Evolutionary conservation across 2,113 vertebrate genomes (phyloP).

Genomic region (Rhea americana): DNA sequence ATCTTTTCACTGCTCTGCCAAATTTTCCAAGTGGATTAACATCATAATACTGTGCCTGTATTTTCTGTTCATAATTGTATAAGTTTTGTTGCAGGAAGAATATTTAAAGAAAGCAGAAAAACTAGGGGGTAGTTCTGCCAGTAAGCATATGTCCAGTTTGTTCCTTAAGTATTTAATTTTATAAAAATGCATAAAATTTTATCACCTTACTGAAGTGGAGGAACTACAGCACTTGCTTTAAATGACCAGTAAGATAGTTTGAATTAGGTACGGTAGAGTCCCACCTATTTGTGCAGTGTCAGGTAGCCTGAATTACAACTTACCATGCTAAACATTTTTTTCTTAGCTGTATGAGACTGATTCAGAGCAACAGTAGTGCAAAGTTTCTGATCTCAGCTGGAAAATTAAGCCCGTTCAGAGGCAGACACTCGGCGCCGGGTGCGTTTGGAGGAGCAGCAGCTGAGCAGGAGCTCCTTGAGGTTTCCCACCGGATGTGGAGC

Average conservation of each 20-base stretch:
- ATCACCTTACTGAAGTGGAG: background rate
- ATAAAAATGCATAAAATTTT: background rate
- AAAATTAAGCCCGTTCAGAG: background rate
- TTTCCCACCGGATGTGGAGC: rapidly evolving
- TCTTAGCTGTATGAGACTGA: background rate
- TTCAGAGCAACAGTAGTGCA: background rate
- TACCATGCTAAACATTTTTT: background rate
- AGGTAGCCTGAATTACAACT: background rate
- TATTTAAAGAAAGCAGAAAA: background rate
- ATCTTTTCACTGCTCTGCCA: background rate
- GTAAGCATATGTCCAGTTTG: background rate
- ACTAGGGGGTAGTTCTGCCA: background rate
- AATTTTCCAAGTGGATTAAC: background rate
- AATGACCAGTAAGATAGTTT: background rate
- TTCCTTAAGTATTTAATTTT: background rate
- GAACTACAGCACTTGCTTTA: background rate
- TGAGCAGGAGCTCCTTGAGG: background rate
- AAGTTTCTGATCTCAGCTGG: background rate
- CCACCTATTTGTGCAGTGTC: background rate
- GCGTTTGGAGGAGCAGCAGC: background rate
- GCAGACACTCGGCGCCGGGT: too few relatives aligned
- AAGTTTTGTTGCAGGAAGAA: background rate
- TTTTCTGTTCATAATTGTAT: background rate
- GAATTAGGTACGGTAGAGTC: background rate
- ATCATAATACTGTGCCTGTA: background rate